Evolutionary conservation across 2,888 invertebrate genomes (phyloP).

Genomic region (Hyppa rectilinea): DNA sequence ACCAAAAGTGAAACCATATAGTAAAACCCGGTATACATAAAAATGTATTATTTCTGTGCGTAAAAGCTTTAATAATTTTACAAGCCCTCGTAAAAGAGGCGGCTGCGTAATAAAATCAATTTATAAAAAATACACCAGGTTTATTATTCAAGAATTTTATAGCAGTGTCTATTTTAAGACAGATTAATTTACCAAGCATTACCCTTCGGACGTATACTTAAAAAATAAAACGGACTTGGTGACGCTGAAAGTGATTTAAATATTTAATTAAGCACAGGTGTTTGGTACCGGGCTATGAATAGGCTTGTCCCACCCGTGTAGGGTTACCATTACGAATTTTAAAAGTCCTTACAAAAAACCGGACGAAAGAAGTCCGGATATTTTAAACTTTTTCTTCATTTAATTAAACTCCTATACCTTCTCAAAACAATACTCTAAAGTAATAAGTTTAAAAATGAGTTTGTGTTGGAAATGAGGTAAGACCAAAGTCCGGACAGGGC

Average conservation of each 20-base stretch:
- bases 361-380: too few relatives aligned
- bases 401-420: too few relatives aligned
- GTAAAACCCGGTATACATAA: constrained; percentile 7
- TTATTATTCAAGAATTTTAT: constrained; percentile 62
- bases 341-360: background rate
- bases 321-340: background rate
- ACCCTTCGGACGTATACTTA: background rate
- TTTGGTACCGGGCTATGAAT: background rate
- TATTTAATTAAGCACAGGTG: constrained; percentile 22
- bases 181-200: constrained; percentile 35
- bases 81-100: constrained; percentile 50
- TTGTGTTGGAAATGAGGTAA: background rate
- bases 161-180: constrained; percentile 43
- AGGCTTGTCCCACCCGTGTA: background rate
- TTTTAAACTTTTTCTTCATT: too few relatives aligned
- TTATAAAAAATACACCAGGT: constrained; percentile 52
- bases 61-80: constrained; percentile 51
- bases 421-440: background rate
- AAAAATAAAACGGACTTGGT: constrained; percentile 16
- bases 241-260: constrained; percentile 8
- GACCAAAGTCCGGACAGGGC: background rate
- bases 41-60: constrained; percentile 29
- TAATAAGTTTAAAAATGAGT: background rate
- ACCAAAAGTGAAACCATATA: background rate
- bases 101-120: constrained; percentile 53